phyloP scores from a whole-genome alignment of 2,888 invertebrate species.

The Agrochola lychnidis region DNA sequence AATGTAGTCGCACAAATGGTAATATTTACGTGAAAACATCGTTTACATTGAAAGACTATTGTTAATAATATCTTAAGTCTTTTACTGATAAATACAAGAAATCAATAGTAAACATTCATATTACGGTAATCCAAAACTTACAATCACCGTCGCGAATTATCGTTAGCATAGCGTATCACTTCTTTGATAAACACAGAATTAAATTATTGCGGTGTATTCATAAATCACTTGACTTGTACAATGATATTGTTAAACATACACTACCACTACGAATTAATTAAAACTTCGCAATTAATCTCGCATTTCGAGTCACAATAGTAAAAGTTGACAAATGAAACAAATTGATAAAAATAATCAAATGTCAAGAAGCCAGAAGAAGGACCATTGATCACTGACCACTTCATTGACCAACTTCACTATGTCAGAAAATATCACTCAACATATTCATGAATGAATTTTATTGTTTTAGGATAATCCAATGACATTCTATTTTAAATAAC shows the following conservation, averaged over 20 bases:
- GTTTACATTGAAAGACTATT: conserved; percentile 1
- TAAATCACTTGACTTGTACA: not conserved
- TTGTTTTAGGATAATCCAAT: not conserved
- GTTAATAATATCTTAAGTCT: not conserved
- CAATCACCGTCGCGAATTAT: conserved; percentile 33
- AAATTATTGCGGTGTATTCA: conserved; percentile 11
- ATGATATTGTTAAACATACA: not conserved
- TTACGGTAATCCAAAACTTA: conserved; percentile 47
- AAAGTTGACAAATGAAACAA: conserved; percentile 13
- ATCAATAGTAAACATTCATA: conserved; percentile 33
- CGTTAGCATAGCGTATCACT: conserved; percentile 28
- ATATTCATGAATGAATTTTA: not conserved
- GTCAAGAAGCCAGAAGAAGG: conserved; percentile 6
- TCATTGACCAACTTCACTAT: not conserved
- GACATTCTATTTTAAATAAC: not conserved
- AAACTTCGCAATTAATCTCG: not conserved
- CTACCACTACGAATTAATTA: conserved; percentile 3
- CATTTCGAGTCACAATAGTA: not conserved
- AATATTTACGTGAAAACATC: not conserved
- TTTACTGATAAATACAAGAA: conserved; percentile 7
- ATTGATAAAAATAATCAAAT: not conserved
- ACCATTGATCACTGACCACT: not conserved
- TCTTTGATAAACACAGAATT: conserved; percentile 7
- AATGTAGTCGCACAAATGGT: not conserved
- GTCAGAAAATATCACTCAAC: not conserved